Evolutionary conservation across 2,888 invertebrate species (phyloP), one percentile per base, ranked within the genome.

Genomic region (Scaptomyza polygonia): DNA sequence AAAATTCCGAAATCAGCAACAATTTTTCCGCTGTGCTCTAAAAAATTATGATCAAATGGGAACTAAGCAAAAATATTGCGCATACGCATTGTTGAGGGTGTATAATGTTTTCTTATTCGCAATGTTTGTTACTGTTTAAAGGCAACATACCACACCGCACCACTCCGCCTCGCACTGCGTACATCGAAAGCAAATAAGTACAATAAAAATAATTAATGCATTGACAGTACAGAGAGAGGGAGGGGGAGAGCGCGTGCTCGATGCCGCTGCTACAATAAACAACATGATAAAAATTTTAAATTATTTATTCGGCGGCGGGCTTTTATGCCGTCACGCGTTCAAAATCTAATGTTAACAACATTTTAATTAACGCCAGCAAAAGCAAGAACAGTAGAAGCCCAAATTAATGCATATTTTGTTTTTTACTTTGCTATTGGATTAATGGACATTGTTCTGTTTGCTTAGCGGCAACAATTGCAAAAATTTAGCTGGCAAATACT

Each of bases 301-400:
- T 86, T 77, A 83, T 88, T 86, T 83, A 83, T 88, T 83, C 83
- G 67, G 52, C 68, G 43, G 48, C 45, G 67, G 80, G 80, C 79
- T 70, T 87, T 86, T 64, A 66, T 61, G 54, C 54, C 72, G 77
- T 73, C 73, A 67, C 72, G 77, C 86, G 67, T 69, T 68, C 47
- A 45, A 83, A 88, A 77, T 72, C 84, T 88, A 88, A 88, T 88
- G 84, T 83, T 84, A 88, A 88, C 84, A 84, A 83, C 68, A 77
- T 62, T 84, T 88, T 84, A 84, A 84, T 84, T 84, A 84, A 75
- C 53, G 62, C 51, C 57, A 58, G 27, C 57, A 71, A 40, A 30
- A 67, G 14, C 63, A 52, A 16, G 21, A 51, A 36, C 21, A 53
- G 39, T 47, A 65, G 34, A 30, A 57, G 45, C 42, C 44, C 59